Evolutionary conservation across 2,888 invertebrate genomes (phyloP), one percentile per base, ranked within the genome.

Genomic region (Nycteola revayana): DNA sequence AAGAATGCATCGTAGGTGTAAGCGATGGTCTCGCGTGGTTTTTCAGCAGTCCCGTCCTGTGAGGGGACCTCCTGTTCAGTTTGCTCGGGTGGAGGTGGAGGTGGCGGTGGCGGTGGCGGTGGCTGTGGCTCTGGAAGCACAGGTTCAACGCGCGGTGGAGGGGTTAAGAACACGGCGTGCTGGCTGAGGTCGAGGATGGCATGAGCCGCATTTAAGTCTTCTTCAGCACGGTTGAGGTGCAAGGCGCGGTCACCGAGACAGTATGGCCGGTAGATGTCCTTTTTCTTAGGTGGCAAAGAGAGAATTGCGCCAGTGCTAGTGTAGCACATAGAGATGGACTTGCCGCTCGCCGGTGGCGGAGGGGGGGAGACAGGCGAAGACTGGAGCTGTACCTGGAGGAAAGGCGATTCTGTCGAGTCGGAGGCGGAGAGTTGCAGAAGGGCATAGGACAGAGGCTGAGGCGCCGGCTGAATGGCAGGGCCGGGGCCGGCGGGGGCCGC

Each of bases 1-100:
- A 96, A 96, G 79, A 96, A 96, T n/a, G 96, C 95, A 72, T 96
- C 96, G 81, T 96, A 96, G 9, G 96, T 96, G 77, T 96, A 96
- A 7, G 96, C 95, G 46, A 96, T 93, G 2, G 96, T 96, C 69
- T 95, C 95, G 22, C 90, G 87, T 9, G 84, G 67, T 21, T 75
- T 67, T 28, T 79, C 76, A 5, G 66, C 35, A 2, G 57, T 39
- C 10, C 45, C 25, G 1, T 68, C 59, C 7, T 49, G 58, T 1
- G 46, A 17, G 49, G 57, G 3, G 21, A n/a, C 2, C 7, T 68
- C 59, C 7, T 48, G 58, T 0, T 45, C 21, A 50, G 57, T 58
- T 38, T 56, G 53, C 40, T 63, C 65, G n/a, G n/a, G n/a, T 43
- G 66, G 57, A 14, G 54, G 47, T 30, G 39, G 52, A 28, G 57